Evolutionary conservation across 2,888 invertebrate genomes (phyloP).

Genomic region (Aphrophora alni): DNA sequence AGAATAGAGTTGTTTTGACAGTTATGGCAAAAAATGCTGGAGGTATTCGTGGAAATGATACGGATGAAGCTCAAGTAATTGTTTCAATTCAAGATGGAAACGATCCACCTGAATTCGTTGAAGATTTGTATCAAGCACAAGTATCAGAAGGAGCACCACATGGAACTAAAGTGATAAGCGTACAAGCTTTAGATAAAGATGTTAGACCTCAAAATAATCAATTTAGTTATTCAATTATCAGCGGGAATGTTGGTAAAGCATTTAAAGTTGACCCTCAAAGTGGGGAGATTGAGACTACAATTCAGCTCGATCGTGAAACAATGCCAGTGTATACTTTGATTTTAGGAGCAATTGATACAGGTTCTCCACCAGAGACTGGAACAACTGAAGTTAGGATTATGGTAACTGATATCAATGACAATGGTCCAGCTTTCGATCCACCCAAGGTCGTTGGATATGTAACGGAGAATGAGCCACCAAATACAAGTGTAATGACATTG

Average conservation of each 20-base stretch:
- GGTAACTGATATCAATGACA: slow-evolving; percentile 90
- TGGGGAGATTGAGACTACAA: slow-evolving; percentile 79
- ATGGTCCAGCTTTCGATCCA: slow-evolving; percentile 83
- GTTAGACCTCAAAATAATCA: slow-evolving; percentile 90
- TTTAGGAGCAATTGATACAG: slow-evolving; percentile 88
- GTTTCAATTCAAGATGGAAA: slow-evolving; percentile 95
- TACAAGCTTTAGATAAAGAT: slow-evolving; percentile 91
- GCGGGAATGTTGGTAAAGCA: slow-evolving; percentile 80
- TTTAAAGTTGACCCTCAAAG: slow-evolving; percentile 87
- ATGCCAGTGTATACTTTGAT: slow-evolving; percentile 75
- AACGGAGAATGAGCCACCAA: slow-evolving; percentile 85
- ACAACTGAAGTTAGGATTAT: slow-evolving; percentile 82
- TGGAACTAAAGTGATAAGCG: slow-evolving; percentile 76
- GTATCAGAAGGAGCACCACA: slow-evolving; percentile 80
- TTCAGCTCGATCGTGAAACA: slow-evolving; percentile 81
- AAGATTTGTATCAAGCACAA: slow-evolving; percentile 75
- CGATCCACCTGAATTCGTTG: slow-evolving; percentile 93
- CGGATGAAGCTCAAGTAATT: slow-evolving; percentile 93
- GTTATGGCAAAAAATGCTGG: slow-evolving; percentile 95
- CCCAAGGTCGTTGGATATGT: slow-evolving; percentile 76
- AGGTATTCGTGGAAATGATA: slow-evolving; percentile 92
- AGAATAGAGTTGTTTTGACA: slow-evolving; percentile 86
- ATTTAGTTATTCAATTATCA: slow-evolving; percentile 88
- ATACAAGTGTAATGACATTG: slow-evolving; percentile 83
- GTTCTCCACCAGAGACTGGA: slow-evolving; percentile 90